Evolutionary conservation across 2,888 invertebrate species (phyloP), one percentile per base, ranked within the genome.

Genomic region (Dasysyrphus tricinctus): DNA sequence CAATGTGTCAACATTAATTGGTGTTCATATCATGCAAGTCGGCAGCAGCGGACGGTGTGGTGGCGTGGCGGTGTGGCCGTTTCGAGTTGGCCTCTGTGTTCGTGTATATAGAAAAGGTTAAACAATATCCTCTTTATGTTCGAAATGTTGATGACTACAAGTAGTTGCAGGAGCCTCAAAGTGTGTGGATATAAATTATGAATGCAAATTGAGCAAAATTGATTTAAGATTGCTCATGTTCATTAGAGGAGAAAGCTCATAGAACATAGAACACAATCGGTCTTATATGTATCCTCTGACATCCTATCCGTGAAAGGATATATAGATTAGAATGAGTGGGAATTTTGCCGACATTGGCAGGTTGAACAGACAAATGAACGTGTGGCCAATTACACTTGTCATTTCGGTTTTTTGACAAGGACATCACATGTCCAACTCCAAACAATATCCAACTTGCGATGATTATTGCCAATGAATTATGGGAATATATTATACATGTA

Each of bases 181-280:
- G 42, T 72, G 54, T 61, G 12, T 51, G 51, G 49, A 39, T 70
- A 79, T 86, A 67, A 82, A 78, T 82, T 79, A 79, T 86, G 74
- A 75, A 86, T 82, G 82, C 74, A 82, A 86, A 86, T 86, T 82
- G 82, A 75, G 75, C 78, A 86, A 86, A 82, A 82, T 82, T 86
- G 86, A 86, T 79, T 82, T 75, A 65, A 82, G 82, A 82, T 86
- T 81, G 70, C 37, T 59, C 63, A 78, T 72, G 81, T 81, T 81
- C 74, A 81, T 85, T 85, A 70, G 56, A 74, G 54, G 34, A 72
- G 57, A 59, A 54, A 67, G 39, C 80, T 44, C 34, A 47, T 47
- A 42, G 67, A 24, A 76, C 61, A 42, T 32, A 65, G 29, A 65
- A 29, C 51, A 37, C 59, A 63, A 75, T 51, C 49, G 19, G 69